Base-by-base conservation (phyloP, 2,888 invertebrate species). In the Perizoma flavofasciatum region DNA sequence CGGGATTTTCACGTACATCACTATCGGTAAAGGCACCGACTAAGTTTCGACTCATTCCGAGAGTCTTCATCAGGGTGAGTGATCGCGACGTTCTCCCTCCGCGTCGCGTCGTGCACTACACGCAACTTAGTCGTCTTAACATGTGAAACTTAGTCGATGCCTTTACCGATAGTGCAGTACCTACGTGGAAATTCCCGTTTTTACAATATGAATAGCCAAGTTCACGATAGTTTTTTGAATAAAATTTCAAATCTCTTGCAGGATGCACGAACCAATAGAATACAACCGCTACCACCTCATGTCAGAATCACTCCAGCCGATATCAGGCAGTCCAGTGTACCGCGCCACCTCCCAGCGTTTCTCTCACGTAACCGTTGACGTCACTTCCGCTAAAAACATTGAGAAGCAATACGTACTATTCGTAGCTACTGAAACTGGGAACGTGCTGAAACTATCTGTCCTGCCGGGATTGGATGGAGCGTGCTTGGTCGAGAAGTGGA, bases 401-500 rank as follows among this genome's bases (percentile, higher is more conserved):
- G 93, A 93, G 48, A 93, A 93, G 47, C 94, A 97, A 46, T 95
- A 96, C 54, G 95, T 98, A 0, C 89, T 98, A 5, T 98, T 96
- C 79, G 95, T 97, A 39, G 95, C 97, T 0, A 97, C 97, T 0
- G 93, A 93, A 33, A 93, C 93, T 4, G 97, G 96, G 1, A 85
- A 94, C 40, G 94, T 98, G 11, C 94, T 97, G 75, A 98, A 98
- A 85, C 92, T 98, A 73, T 94, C 96, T 0, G 93, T 97, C 7
- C 86, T 97, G 63, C 96, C 96, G 0, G 85, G 93, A 34, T 92
- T 94, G 0, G 94, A 94, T 55, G 94, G 95, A 65, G 94, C 97
- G 0, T 98, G 98, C 77, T 88, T 98, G 49, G 94, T 98, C 9
- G 98, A 98, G 84, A 94, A 96, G 66, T 96, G 98, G 95, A 95